A percentile compares a stretch with the other conserved stretches of the same genome.
These are phyloP conservation scores for Oophaga sylvatica DNA, from an alignment of 2,797 vertebrate species.

Conservation along the genomic window DNA sequence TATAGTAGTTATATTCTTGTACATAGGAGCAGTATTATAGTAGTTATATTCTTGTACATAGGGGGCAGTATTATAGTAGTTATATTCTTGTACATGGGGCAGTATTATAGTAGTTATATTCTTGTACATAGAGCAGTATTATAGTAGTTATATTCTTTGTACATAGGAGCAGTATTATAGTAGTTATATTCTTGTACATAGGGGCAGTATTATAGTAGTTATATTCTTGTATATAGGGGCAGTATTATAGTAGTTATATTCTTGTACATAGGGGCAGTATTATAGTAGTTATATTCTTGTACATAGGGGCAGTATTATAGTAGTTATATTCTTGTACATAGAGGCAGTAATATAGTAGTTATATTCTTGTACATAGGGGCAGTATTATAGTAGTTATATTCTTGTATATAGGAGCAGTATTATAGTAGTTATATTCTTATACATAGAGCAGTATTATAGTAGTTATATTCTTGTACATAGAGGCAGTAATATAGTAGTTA, in stretches of 20 bases:
- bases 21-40: background rate
- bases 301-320: background rate
- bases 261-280: too few relatives aligned
- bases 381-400: too few relatives aligned
- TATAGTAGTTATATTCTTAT: too few relatives aligned
- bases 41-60: background rate
- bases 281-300: background rate
- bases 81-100: background rate
- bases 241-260: background rate
- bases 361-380: too few relatives aligned
- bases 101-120: slow-evolving; percentile 1
- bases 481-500: background rate
- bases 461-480: background rate
- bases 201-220: too few relatives aligned
- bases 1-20: slow-evolving; percentile 3
- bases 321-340: background rate
- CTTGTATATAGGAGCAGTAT: too few relatives aligned
- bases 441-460: background rate
- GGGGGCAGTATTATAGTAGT: background rate
- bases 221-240: background rate
- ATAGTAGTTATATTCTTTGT: too few relatives aligned
- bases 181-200: too few relatives aligned
- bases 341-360: too few relatives aligned
- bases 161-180: too few relatives aligned
- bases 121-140: too few relatives aligned